Conservation (phyloP, 1,140 invertebrate species). For the Papilio xuthus region DNA sequence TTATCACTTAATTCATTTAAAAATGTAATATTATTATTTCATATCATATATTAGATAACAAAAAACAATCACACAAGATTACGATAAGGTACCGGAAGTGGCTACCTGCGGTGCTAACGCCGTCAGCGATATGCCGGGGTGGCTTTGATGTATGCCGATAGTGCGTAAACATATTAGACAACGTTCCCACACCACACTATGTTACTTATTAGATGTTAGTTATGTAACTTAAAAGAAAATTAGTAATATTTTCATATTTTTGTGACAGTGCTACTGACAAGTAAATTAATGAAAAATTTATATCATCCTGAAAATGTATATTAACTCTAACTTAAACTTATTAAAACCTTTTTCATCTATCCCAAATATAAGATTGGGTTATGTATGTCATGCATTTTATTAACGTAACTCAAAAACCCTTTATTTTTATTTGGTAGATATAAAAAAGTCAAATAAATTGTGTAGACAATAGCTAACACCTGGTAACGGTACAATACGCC, state of each 20-base stretch:
- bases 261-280: too few relatives aligned
- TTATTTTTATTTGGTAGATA: neutral
- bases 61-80: conserved; percentile 16
- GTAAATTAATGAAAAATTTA: too few relatives aligned
- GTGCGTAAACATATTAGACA: conserved; percentile 6
- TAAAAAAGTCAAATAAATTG: conserved; percentile 23
- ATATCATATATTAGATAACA: neutral
- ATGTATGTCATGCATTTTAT: too few relatives aligned
- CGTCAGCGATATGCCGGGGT: neutral
- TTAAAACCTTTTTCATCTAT: too few relatives aligned
- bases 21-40: neutral
- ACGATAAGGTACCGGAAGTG: conserved; percentile 8
- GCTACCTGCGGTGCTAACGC: neutral
- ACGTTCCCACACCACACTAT: neutral
- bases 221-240: neutral
- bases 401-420: neutral
- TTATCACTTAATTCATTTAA: neutral
- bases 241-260: too few relatives aligned
- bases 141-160: conserved; percentile 10
- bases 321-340: too few relatives aligned
- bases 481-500: conserved; percentile 60
- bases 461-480: conserved; percentile 37
- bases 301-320: too few relatives aligned
- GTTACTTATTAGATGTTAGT: neutral
- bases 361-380: too few relatives aligned